Percentiles rank a stretch among this genome's conserved stretches.
Conservation (phyloP, 2,797 vertebrate genomes). For the Typhlichthys subterraneus region DNA sequence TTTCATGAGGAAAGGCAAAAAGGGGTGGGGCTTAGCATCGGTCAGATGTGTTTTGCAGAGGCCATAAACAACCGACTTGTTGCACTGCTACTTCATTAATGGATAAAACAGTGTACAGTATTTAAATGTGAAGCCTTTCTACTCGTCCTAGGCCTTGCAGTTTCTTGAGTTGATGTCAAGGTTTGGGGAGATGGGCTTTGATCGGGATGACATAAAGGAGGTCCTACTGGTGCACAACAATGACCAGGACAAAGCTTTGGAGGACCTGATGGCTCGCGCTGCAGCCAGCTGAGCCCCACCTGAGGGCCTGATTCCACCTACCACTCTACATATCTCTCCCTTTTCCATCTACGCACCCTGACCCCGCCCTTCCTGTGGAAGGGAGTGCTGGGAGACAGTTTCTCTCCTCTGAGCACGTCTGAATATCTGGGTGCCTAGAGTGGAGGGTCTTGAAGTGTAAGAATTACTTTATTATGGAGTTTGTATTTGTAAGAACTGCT, state of each 20-base stretch:
- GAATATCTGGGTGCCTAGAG: slow-evolving; percentile 61
- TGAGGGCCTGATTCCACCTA: slow-evolving; percentile 49
- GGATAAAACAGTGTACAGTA: neutral
- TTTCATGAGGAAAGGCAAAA: neutral
- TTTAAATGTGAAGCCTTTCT: slow-evolving; percentile 8
- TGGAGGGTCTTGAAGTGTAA: slow-evolving; percentile 46
- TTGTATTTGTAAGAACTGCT: slow-evolving; percentile 28
- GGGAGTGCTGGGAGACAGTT: slow-evolving; percentile 52
- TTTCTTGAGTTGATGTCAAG: slow-evolving; percentile 96
- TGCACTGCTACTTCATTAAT: too few species aligned
- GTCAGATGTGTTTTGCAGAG: too few species aligned
- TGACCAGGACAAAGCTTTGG: slow-evolving; percentile 92
- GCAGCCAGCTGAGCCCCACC: slow-evolving; percentile 86
- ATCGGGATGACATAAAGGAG: slow-evolving; percentile 93
- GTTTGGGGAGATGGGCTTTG: slow-evolving; percentile 98
- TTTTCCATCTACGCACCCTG: slow-evolving; percentile 49
- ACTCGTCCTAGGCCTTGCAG: slow-evolving; percentile 83
- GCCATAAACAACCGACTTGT: too few species aligned
- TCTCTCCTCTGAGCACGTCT: slow-evolving; percentile 68
- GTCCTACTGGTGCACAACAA: slow-evolving; percentile 94
- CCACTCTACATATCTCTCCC: slow-evolving; percentile 51
- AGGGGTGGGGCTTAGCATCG: too few species aligned
- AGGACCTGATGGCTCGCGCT: slow-evolving; percentile 94
- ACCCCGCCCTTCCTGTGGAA: slow-evolving; percentile 57
- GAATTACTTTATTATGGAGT: slow-evolving; percentile 33